Percentiles rank a stretch among this genome's conserved stretches.
Conservation (phyloP, 2,113 vertebrate genomes). For the Rhadina sibilatrix region DNA sequence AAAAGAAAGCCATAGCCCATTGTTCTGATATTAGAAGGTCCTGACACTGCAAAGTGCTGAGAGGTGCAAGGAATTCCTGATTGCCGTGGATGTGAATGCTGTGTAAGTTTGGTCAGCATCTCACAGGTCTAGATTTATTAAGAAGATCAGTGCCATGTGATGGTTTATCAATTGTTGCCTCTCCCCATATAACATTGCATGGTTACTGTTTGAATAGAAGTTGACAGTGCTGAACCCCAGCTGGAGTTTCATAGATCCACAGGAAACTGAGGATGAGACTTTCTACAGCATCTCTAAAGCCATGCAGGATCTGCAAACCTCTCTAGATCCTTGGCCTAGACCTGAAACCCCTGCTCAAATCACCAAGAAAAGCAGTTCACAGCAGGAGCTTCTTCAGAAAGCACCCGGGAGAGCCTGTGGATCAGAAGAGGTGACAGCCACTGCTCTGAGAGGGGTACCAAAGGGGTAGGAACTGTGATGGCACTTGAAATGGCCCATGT, state of each 20-base stretch:
- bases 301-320: background rate
- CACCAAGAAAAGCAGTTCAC: background rate
- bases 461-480: background rate
- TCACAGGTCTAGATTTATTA: background rate
- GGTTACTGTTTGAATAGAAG: background rate
- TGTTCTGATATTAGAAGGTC: background rate
- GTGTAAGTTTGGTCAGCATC: background rate
- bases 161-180: background rate
- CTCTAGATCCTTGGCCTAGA: background rate
- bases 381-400: background rate
- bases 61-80: background rate
- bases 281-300: background rate
- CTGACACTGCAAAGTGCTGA: background rate
- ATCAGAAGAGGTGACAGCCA: rapidly evolving
- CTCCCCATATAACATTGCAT: background rate
- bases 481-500: background rate
- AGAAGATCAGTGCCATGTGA: background rate
- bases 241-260: background rate
- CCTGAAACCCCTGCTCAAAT: background rate
- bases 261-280: background rate
- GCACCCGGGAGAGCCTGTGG: background rate
- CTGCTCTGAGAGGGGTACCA: background rate
- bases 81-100: background rate
- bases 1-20: background rate
- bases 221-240: background rate